These are phyloP conservation scores for Ypsolopha sequella DNA, from an alignment of 2,888 invertebrate species.

Conservation along the genomic window DNA sequence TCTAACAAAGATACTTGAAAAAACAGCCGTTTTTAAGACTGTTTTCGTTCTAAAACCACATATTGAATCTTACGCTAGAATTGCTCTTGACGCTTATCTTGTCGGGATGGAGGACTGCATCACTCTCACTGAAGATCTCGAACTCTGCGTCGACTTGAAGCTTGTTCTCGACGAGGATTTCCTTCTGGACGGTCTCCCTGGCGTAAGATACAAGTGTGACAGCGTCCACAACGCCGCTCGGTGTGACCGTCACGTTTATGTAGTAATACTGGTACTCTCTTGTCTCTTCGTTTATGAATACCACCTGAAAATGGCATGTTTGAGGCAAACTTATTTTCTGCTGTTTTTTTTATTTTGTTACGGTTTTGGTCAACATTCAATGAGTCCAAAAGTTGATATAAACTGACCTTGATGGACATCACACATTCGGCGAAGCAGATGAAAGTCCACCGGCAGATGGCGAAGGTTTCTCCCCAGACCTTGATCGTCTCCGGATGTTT, in stretches of 20 bases:
- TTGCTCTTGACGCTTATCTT: conserved; percentile 30
- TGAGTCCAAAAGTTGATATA: background rate
- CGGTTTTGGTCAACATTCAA: background rate
- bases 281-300: conserved; percentile 40
- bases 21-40: background rate
- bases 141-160: conserved; percentile 32
- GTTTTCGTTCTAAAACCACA: background rate
- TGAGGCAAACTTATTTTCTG: background rate
- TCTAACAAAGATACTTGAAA: background rate
- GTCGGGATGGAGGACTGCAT: conserved; percentile 19
- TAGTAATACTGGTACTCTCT: conserved; percentile 55
- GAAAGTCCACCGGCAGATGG: conserved; percentile 46
- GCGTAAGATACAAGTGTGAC: conserved; percentile 41
- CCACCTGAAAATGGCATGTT: conserved; percentile 27
- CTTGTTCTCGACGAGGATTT: conserved; percentile 40
- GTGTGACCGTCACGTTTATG: conserved; percentile 29
- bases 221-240: conserved; percentile 41
- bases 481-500: conserved; percentile 42
- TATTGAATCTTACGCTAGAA: conserved; percentile 33
- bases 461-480: conserved; percentile 55
- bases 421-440: conserved; percentile 49
- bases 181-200: conserved; percentile 39
- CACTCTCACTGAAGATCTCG: conserved; percentile 23
- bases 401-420: conserved; percentile 28
- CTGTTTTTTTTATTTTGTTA: background rate